Conservation (phyloP, 2,113 vertebrate species). For the Edolisoma coerulescens region DNA sequence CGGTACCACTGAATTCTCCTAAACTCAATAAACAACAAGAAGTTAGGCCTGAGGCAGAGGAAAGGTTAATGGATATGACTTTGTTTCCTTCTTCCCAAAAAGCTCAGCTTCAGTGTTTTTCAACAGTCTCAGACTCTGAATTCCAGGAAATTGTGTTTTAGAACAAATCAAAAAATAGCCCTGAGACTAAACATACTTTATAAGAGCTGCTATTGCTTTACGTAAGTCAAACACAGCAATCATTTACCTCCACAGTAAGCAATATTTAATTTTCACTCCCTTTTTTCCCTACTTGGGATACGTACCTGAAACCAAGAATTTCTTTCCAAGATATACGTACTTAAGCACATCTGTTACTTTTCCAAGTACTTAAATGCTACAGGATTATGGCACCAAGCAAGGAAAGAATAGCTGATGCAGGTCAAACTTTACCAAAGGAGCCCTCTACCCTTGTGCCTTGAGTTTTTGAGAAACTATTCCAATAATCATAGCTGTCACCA, state of each 20-base stretch:
- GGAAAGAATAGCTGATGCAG: not conserved
- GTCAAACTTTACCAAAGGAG: not conserved
- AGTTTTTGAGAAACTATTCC: not conserved
- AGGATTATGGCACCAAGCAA: not conserved
- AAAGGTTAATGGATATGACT: not conserved
- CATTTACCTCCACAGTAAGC: not conserved
- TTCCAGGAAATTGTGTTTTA: constrained; percentile 7
- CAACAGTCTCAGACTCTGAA: not conserved
- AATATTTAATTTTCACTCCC: not conserved
- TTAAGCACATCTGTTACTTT: not conserved
- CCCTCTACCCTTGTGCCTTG: not conserved
- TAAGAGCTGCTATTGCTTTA: constrained; percentile 29
- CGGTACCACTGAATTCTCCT: not conserved
- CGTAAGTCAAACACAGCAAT: not conserved
- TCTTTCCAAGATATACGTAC: not conserved
- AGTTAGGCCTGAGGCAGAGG: not conserved
- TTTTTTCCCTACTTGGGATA: not conserved
- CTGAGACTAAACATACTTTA: constrained; percentile 21
- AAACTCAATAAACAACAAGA: not conserved
- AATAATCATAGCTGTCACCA: not conserved
- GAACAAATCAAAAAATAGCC: constrained; percentile 18
- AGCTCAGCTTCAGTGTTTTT: not conserved
- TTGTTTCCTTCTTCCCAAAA: not conserved
- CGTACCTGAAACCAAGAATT: not conserved
- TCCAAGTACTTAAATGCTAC: not conserved